Evolutionary conservation across 1,140 invertebrate genomes (phyloP).

Genomic region (Bombyx mandarina): DNA sequence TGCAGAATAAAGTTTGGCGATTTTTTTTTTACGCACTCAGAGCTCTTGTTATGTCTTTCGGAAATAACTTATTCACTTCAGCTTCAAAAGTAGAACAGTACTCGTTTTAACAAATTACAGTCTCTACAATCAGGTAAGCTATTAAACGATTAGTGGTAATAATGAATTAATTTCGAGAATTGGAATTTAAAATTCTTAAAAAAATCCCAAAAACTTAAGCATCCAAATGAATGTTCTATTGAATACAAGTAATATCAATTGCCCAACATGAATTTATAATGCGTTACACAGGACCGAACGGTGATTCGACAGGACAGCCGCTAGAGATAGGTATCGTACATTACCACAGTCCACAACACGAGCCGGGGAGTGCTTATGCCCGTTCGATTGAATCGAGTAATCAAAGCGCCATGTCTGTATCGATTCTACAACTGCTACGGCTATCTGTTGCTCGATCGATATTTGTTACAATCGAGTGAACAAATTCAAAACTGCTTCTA

Average conservation of each 20-base stretch:
- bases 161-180: too few relatives aligned
- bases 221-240: too few relatives aligned
- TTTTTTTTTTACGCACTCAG: too few relatives aligned
- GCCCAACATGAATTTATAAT: conserved; percentile 49
- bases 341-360: conserved; percentile 42
- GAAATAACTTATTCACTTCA: too few relatives aligned
- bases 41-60: too few relatives aligned
- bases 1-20: too few relatives aligned
- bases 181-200: too few relatives aligned
- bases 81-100: too few relatives aligned
- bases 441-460: conserved; percentile 60
- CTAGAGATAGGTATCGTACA: conserved; percentile 52
- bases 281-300: conserved; percentile 42
- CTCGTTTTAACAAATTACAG: too few relatives aligned
- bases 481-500: conserved; percentile 3
- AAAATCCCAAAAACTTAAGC: too few relatives aligned
- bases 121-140: too few relatives aligned
- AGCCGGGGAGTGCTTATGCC: conserved; percentile 31
- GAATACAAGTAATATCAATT: conserved; percentile 43
- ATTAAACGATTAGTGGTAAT: too few relatives aligned
- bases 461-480: conserved; percentile 53
- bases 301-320: conserved; percentile 38
- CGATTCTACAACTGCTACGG: conserved; percentile 57
- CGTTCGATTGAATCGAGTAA: conserved; percentile 60
- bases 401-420: conserved; percentile 63